These are phyloP conservation scores for Drosophila ochracea DNA, from an alignment of 2,888 invertebrate species.

Conservation along the genomic window DNA sequence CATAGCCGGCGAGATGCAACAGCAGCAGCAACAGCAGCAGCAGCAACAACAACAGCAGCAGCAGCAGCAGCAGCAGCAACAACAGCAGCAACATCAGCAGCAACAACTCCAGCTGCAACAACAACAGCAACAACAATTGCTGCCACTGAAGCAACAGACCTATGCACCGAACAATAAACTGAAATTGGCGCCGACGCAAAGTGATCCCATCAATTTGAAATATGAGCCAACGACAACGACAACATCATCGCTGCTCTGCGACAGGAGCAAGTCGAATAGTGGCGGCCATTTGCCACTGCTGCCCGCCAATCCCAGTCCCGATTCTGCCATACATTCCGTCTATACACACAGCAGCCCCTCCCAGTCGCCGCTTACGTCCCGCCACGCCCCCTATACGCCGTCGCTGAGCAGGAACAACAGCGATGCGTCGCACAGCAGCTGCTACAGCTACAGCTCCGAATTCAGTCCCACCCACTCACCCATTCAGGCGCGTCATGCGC, in stretches of 20 bases:
- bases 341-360: slow-evolving; percentile 93
- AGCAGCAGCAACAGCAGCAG: slow-evolving; percentile 22
- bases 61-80: slow-evolving; percentile 1
- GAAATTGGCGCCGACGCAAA: slow-evolving; percentile 82
- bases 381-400: slow-evolving; percentile 92
- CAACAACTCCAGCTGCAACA: slow-evolving; percentile 15
- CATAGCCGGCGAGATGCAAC: slow-evolving; percentile 74
- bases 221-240: slow-evolving; percentile 76
- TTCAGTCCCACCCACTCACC: slow-evolving; percentile 95
- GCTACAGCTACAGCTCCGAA: slow-evolving; percentile 93
- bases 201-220: slow-evolving; percentile 85
- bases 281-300: slow-evolving; percentile 87
- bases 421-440: slow-evolving; percentile 95
- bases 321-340: slow-evolving; percentile 95
- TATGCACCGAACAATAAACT: slow-evolving; percentile 61
- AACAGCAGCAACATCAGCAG: slow-evolving; percentile 7
- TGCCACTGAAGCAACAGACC: slow-evolving; percentile 41
- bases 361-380: slow-evolving; percentile 93
- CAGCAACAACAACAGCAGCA: slow-evolving; percentile 2
- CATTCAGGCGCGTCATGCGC: slow-evolving; percentile 89
- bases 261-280: slow-evolving; percentile 87
- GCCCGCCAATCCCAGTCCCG: slow-evolving; percentile 93
- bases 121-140: slow-evolving; percentile 23
- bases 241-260: slow-evolving; percentile 85
- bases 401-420: slow-evolving; percentile 95